phyloP scores from a whole-genome alignment of 2,888 invertebrate species.

The Gordius sp. region DNA sequence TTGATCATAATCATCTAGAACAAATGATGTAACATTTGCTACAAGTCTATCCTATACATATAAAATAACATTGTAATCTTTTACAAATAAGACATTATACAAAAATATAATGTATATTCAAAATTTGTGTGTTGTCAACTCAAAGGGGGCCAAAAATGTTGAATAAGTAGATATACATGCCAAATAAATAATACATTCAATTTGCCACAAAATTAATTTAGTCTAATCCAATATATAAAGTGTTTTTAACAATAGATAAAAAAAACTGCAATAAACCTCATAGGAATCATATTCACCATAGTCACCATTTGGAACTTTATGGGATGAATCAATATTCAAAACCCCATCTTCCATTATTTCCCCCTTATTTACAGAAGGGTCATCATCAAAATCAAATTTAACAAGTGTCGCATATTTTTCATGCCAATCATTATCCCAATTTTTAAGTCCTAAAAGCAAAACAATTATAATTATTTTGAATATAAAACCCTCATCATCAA shows the following conservation, averaged over 20 bases:
- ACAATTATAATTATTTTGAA: neutral
- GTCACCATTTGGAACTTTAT: no score
- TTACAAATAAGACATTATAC: no score
- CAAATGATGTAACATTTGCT: neutral
- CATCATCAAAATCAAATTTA: neutral
- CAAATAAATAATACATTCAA: neutral
- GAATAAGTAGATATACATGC: neutral
- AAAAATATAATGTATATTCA: no score
- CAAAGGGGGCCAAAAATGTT: no score
- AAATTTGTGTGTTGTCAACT: no score
- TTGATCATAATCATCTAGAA: neutral
- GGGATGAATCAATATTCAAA: neutral
- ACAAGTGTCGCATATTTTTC: neutral
- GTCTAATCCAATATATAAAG: no score
- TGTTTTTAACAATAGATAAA: no score
- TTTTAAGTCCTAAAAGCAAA: no score
- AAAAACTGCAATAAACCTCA: no score
- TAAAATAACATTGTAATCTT: no score
- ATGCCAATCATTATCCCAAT: neutral
- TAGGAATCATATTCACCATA: no score
- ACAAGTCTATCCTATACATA: neutral
- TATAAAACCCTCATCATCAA: neutral
- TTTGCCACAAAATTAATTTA: no score
- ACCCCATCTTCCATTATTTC: neutral
- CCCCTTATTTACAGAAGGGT: neutral